These are phyloP conservation scores for Drosophila cognata DNA, from an alignment of 2,888 invertebrate species.

Conservation along the genomic window DNA sequence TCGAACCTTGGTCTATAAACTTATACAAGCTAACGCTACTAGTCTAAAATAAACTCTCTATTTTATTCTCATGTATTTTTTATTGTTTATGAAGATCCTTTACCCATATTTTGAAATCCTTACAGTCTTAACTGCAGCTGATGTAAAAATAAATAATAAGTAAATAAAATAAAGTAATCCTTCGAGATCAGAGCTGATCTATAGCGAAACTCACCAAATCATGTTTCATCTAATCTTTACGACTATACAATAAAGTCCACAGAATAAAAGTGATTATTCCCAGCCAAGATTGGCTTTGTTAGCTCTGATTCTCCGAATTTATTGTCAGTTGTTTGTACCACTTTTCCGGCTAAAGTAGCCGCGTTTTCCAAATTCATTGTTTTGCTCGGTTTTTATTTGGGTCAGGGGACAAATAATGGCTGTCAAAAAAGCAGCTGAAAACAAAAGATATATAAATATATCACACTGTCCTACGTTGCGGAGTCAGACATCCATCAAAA, in stretches of 20 bases:
- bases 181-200: neutral
- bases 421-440: slow-evolving; percentile 31
- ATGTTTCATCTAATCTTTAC: neutral
- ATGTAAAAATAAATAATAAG: neutral
- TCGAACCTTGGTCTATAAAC: too few relatives aligned
- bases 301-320: slow-evolving; percentile 7
- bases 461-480: slow-evolving; percentile 3
- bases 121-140: neutral
- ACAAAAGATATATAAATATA: slow-evolving; percentile 28
- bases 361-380: slow-evolving; percentile 12
- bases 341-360: slow-evolving; percentile 13
- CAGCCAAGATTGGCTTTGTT: neutral
- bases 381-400: slow-evolving; percentile 25
- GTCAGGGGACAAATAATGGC: slow-evolving; percentile 45
- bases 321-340: slow-evolving; percentile 8
- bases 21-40: neutral
- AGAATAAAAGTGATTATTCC: neutral
- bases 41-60: too few relatives aligned
- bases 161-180: neutral
- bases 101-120: neutral
- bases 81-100: neutral
- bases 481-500: slow-evolving; percentile 33
- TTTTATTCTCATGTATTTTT: neutral
- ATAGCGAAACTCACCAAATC: neutral
- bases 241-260: neutral